Evolutionary conservation across 2,888 invertebrate genomes (phyloP).

Genomic region (Calliopum simillimum): DNA sequence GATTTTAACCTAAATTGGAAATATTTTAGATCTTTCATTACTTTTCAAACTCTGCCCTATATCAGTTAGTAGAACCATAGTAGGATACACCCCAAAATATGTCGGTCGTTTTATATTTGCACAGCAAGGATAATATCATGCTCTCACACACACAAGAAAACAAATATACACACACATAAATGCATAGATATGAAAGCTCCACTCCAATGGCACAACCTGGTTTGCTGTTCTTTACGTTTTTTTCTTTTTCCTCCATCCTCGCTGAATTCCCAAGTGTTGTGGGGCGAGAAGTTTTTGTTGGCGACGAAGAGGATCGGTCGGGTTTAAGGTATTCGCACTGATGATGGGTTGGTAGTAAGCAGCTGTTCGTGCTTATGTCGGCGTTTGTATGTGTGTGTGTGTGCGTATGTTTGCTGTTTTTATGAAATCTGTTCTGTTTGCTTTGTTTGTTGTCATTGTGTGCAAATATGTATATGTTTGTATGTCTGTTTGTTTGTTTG

Average conservation of each 20-base stretch:
- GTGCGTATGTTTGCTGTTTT: slow-evolving; percentile 17
- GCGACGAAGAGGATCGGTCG: no score
- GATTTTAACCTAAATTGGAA: no score
- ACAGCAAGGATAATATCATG: background rate
- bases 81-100: background rate
- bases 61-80: no score
- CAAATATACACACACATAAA: background rate
- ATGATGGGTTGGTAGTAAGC: no score
- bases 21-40: no score
- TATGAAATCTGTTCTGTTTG: slow-evolving; percentile 26
- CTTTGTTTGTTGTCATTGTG: slow-evolving; percentile 13
- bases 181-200: background rate
- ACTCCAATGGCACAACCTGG: background rate
- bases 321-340: no score
- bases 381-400: background rate
- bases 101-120: background rate
- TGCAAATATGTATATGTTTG: background rate
- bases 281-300: background rate
- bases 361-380: background rate
- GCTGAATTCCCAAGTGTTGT: background rate
- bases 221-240: background rate
- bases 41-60: no score
- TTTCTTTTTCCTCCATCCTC: no score
- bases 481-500: background rate
- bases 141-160: background rate